A percentile compares a stretch with the other conserved stretches of the same genome.
phyloP scores from a whole-genome alignment of 2,797 vertebrate genomes.

The Hafferia zeledoni region DNA sequence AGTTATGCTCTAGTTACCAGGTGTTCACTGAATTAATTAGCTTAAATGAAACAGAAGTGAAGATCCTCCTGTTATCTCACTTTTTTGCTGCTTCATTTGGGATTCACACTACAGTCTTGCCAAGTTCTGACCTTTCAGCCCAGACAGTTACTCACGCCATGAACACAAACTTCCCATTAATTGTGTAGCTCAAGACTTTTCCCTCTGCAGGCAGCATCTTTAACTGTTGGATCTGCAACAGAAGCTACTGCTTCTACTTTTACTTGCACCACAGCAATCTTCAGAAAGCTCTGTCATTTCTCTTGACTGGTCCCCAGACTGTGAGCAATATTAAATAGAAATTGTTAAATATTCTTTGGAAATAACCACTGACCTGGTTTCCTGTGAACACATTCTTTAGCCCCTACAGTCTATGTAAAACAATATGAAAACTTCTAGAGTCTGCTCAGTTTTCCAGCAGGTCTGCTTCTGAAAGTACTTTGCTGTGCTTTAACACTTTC shows the following conservation, averaged over 20 bases:
- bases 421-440: not conserved
- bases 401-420: not conserved
- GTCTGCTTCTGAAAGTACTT: not conserved
- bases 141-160: not conserved
- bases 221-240: not conserved
- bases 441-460: not conserved
- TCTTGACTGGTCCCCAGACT: not conserved
- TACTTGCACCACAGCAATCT: not conserved
- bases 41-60: slow-evolving; percentile 9
- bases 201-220: not conserved
- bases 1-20: not conserved
- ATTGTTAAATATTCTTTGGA: not conserved
- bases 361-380: not conserved
- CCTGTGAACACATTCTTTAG: not conserved
- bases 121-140: slow-evolving; percentile 29
- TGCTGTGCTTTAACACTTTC: not conserved
- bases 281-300: not conserved
- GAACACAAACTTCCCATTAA: not conserved
- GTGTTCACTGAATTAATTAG: not conserved
- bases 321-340: not conserved
- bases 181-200: not conserved
- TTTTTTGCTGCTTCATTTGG: slow-evolving; percentile 5
- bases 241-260: not conserved
- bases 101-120: not conserved
- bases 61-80: not conserved